Evolutionary conservation across 64 coral and sea anemone genomes (phyloP).

Genomic region (Pocillopora verrucosa): DNA sequence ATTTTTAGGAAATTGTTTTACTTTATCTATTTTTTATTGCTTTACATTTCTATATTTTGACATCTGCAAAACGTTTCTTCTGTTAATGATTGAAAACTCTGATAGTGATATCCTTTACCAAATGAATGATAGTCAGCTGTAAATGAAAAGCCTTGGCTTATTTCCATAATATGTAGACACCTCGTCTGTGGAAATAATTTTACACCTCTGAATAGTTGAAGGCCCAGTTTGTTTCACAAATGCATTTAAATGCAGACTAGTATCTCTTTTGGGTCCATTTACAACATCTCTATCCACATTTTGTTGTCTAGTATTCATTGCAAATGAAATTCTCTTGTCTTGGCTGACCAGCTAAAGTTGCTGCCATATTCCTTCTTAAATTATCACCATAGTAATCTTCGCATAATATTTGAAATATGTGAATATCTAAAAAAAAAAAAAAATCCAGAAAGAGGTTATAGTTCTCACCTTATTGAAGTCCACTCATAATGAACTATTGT

Average conservation of each 20-base stretch:
- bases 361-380: no score
- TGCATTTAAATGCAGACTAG: background rate
- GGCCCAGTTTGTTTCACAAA: background rate
- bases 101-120: background rate
- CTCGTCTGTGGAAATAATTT: constrained; percentile 12
- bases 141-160: background rate
- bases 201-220: background rate
- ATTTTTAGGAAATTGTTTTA: constrained; percentile 16
- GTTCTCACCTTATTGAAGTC: no score
- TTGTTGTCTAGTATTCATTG: no score
- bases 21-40: background rate
- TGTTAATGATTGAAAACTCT: background rate
- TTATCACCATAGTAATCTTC: no score
- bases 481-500: no score
- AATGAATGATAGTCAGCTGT: background rate
- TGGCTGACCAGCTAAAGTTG: no score
- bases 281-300: background rate
- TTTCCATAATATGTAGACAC: constrained; percentile 37
- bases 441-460: no score
- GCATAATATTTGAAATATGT: no score
- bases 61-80: background rate
- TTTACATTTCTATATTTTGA: background rate
- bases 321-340: no score
- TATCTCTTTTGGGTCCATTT: background rate
- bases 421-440: no score